phyloP scores from a whole-genome alignment of 2,888 invertebrate species.

The Fabriciana adippe region DNA sequence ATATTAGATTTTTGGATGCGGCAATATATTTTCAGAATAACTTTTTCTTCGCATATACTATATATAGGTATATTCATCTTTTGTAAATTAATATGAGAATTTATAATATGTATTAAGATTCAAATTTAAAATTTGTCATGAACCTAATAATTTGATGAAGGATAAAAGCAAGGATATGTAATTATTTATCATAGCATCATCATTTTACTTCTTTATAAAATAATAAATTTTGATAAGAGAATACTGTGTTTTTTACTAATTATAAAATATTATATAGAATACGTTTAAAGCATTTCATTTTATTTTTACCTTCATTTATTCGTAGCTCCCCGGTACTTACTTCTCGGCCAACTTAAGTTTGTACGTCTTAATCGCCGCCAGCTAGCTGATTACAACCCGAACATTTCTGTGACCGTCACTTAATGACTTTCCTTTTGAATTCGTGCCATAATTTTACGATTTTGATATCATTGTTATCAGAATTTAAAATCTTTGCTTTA shows the following conservation, averaged over 20 bases:
- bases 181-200: not conserved
- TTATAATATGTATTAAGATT: no score
- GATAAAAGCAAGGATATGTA: not conserved
- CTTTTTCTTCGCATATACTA: no score
- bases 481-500: not conserved
- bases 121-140: no score
- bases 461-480: slow-evolving; percentile 38
- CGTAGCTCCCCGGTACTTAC: slow-evolving; percentile 46
- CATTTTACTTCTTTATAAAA: no score
- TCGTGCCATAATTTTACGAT: slow-evolving; percentile 51
- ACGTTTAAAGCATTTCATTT: slow-evolving; percentile 27
- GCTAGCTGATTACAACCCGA: slow-evolving; percentile 68
- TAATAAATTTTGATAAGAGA: no score
- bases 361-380: slow-evolving; percentile 70
- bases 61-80: not conserved
- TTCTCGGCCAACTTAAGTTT: slow-evolving; percentile 67
- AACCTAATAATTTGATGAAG: not conserved
- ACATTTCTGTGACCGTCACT: slow-evolving; percentile 65
- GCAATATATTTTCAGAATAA: no score
- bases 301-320: slow-evolving; percentile 18
- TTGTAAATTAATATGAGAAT: no score
- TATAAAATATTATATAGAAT: slow-evolving; percentile 21
- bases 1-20: slow-evolving; percentile 17
- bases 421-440: slow-evolving; percentile 69
- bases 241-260: no score